phyloP scores from a whole-genome alignment of 1,140 invertebrate species.

The Papilio aristodemus region DNA sequence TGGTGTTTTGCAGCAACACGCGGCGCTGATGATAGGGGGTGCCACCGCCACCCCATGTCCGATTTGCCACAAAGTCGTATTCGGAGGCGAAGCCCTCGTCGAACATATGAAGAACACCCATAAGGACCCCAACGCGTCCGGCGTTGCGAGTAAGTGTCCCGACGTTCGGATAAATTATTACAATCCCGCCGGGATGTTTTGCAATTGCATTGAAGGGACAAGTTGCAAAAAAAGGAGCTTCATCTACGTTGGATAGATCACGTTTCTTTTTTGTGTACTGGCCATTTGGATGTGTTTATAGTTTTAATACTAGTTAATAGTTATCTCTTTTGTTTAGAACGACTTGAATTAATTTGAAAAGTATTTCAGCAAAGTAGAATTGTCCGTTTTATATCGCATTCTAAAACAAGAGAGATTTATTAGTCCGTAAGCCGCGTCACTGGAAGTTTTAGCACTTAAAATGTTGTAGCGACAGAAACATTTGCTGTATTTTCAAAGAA shows the following conservation, averaged over 20 bases:
- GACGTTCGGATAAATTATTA: slow-evolving; percentile 54
- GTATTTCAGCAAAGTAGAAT: slow-evolving; percentile 24
- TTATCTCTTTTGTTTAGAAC: slow-evolving; percentile 53
- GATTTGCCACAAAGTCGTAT: slow-evolving; percentile 95
- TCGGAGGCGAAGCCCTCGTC: slow-evolving; percentile 94
- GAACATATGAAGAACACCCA: slow-evolving; percentile 97
- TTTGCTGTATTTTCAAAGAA: slow-evolving; percentile 33
- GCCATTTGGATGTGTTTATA: slow-evolving; percentile 35
- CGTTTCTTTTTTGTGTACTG: slow-evolving; percentile 55
- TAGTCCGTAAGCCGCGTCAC: slow-evolving; percentile 65
- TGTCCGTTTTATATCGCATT: slow-evolving; percentile 35
- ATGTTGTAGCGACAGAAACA: slow-evolving; percentile 34
- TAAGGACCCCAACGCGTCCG: slow-evolving; percentile 93
- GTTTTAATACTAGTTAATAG: slow-evolving; percentile 50
- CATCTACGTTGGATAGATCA: slow-evolving; percentile 54
- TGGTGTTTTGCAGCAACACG: slow-evolving; percentile 95
- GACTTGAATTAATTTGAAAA: slow-evolving; percentile 32
- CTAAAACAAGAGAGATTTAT: slow-evolving; percentile 60
- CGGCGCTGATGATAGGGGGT: slow-evolving; percentile 92
- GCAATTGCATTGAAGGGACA: not conserved
- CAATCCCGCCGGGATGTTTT: slow-evolving; percentile 29
- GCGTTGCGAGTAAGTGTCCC: slow-evolving; percentile 91
- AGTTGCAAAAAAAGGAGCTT: slow-evolving; percentile 49
- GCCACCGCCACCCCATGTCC: slow-evolving; percentile 94
- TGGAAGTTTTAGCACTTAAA: slow-evolving; percentile 66